A percentile compares a stretch with the other conserved stretches of the same genome.
Evolutionary conservation across 1,140 invertebrate genomes (phyloP).

Genomic region (Marisa cornuarietis): DNA sequence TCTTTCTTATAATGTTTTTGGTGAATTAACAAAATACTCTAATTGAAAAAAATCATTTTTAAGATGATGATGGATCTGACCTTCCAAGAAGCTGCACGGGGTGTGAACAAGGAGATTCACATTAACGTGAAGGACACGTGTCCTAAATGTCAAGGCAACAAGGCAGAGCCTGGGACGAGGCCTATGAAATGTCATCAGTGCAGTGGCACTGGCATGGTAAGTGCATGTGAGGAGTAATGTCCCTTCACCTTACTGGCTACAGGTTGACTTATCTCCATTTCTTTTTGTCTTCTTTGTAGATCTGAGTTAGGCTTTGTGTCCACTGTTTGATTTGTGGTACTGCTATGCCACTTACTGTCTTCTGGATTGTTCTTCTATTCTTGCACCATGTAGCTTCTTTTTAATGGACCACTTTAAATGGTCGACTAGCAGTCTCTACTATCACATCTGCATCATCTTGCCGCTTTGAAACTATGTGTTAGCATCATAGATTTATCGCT

Average conservation of each 20-base stretch:
- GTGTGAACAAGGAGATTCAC: constrained; percentile 92
- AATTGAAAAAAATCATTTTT: not conserved
- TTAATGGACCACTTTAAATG: too few species aligned
- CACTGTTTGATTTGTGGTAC: not conserved
- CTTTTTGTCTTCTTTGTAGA: not conserved
- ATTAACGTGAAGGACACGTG: constrained; percentile 94
- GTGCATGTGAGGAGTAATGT: constrained; percentile 14
- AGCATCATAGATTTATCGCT: too few species aligned
- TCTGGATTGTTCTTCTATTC: too few species aligned
- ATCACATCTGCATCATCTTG: not conserved
- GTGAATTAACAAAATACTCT: too few species aligned
- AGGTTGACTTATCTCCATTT: not conserved
- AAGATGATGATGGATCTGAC: constrained; percentile 88
- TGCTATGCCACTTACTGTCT: too few species aligned
- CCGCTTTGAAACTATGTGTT: too few species aligned
- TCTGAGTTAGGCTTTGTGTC: not conserved
- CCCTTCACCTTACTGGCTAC: not conserved
- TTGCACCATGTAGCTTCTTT: too few species aligned
- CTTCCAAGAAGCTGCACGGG: constrained; percentile 95
- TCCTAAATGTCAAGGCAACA: constrained; percentile 84
- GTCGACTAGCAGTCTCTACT: too few species aligned
- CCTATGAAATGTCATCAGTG: constrained; percentile 88
- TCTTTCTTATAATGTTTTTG: too few species aligned
- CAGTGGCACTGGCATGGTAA: constrained; percentile 95
- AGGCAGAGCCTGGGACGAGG: constrained; percentile 89